A percentile compares a stretch with the other conserved stretches of the same genome.
These are phyloP conservation scores for Tineola bisselliella DNA, from an alignment of 2,888 invertebrate species.

Conservation along the genomic window DNA sequence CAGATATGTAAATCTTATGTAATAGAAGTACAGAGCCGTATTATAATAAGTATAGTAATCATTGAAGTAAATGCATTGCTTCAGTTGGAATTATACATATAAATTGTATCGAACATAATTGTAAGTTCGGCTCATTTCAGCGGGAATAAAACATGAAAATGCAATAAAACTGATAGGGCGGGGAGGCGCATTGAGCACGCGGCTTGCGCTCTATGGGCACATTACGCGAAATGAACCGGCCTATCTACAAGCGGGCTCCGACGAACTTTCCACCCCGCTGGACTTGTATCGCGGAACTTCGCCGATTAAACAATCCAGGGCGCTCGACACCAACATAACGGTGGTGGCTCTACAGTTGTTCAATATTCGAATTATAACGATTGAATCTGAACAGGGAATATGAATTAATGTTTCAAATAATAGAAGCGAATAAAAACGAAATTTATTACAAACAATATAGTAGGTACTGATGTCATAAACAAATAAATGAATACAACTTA, in stretches of 20 bases:
- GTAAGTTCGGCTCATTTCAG: conserved; percentile 9
- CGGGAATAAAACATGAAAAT: conserved; percentile 14
- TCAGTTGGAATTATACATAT: not conserved
- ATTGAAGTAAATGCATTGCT: not conserved
- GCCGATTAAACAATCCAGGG: conserved; percentile 49
- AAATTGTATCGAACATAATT: not conserved
- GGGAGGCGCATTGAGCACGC: conserved; percentile 3
- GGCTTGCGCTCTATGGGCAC: conserved; percentile 22
- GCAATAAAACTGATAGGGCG: conserved; percentile 14
- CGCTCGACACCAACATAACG: conserved; percentile 16
- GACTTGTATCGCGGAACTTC: conserved; percentile 47
- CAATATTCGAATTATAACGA: not conserved
- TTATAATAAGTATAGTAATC: not conserved
- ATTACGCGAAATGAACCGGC: conserved; percentile 40
- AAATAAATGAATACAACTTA: not conserved
- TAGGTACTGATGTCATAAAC: too few relatives aligned
- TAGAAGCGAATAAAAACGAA: too few relatives aligned
- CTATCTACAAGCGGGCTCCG: conserved; percentile 16
- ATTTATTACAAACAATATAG: too few relatives aligned
- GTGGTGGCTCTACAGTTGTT: not conserved
- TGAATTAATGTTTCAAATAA: not conserved
- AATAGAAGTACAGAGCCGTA: too few relatives aligned
- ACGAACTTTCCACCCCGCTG: conserved; percentile 43
- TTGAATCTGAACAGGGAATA: not conserved
- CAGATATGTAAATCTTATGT: too few relatives aligned